Evolutionary conservation across 2,797 vertebrate species (phyloP).

Genomic region (Smutsia gigantea): DNA sequence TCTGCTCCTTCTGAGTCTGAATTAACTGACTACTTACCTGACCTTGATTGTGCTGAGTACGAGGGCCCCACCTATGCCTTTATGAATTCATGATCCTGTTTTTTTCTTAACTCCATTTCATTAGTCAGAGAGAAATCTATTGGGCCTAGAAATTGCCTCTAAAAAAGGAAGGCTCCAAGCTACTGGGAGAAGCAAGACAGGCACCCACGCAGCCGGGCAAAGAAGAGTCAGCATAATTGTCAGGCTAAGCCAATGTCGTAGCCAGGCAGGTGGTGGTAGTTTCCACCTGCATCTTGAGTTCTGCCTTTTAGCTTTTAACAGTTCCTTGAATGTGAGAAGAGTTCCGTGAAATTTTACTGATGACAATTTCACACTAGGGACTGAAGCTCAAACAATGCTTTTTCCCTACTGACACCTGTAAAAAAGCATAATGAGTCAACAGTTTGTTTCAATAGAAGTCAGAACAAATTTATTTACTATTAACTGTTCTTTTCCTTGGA

Average conservation of each 20-base stretch:
- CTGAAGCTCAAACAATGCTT: not conserved
- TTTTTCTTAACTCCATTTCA: not conserved
- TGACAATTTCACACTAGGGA: not conserved
- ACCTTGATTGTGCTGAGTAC: not conserved
- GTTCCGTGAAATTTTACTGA: not conserved
- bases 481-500: not conserved
- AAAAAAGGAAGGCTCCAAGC: not conserved
- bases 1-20: not conserved
- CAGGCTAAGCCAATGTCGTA: not conserved
- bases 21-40: not conserved
- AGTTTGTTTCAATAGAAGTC: constrained; percentile 18
- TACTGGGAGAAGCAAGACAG: not conserved
- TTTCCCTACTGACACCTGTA: not conserved
- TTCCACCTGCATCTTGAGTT: constrained; percentile 20
- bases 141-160: not conserved
- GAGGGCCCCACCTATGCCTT: not conserved
- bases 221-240: not conserved
- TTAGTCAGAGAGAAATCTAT: not conserved
- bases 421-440: not conserved
- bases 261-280: not conserved
- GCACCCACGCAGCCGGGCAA: not conserved
- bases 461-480: not conserved
- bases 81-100: not conserved
- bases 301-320: not conserved
- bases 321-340: not conserved